phyloP scores from a whole-genome alignment of 2,888 invertebrate species.

The Dilophus febrilis region DNA sequence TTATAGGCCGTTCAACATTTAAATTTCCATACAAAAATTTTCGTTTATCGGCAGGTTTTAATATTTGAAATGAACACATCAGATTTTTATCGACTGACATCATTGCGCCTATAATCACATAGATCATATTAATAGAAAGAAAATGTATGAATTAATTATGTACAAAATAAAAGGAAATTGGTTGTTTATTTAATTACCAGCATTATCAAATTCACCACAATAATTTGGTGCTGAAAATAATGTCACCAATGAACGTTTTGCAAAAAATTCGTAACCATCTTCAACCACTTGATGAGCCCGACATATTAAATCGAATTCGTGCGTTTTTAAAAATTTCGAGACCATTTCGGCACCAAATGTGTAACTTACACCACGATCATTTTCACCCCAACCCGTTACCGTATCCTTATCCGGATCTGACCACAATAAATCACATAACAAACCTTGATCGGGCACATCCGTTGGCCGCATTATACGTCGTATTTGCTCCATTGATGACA shows the following conservation, averaged over 20 bases:
- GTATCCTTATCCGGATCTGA: slow-evolving; percentile 96
- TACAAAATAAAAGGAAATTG: no score
- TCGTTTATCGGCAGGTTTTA: slow-evolving; percentile 97
- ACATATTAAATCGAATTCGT: slow-evolving; percentile 99
- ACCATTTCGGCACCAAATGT: slow-evolving; percentile 99
- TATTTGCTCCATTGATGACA: slow-evolving; percentile 97
- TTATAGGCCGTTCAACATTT: slow-evolving; percentile 90
- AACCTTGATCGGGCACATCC: slow-evolving; percentile 93
- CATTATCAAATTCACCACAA: slow-evolving; percentile 81
- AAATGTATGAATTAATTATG: background rate
- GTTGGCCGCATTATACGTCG: slow-evolving; percentile 96
- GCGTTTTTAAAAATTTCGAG: slow-evolving; percentile 97
- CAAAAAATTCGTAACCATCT: slow-evolving; percentile 97
- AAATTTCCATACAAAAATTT: slow-evolving; percentile 85
- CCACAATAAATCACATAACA: slow-evolving; percentile 95
- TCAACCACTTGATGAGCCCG: slow-evolving; percentile 99
- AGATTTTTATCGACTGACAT: slow-evolving; percentile 99
- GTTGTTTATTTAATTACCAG: slow-evolving; percentile 31
- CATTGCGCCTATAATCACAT: slow-evolving; percentile 63
- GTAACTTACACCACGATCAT: slow-evolving; percentile 97
- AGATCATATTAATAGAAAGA: no score
- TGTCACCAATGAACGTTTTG: slow-evolving; percentile 90
- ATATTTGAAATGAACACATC: slow-evolving; percentile 97
- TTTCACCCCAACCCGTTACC: slow-evolving; percentile 99
- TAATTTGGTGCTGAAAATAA: slow-evolving; percentile 88